Base-by-base conservation (phyloP, 2,888 invertebrate species). In the Hypomecis atomaria region DNA sequence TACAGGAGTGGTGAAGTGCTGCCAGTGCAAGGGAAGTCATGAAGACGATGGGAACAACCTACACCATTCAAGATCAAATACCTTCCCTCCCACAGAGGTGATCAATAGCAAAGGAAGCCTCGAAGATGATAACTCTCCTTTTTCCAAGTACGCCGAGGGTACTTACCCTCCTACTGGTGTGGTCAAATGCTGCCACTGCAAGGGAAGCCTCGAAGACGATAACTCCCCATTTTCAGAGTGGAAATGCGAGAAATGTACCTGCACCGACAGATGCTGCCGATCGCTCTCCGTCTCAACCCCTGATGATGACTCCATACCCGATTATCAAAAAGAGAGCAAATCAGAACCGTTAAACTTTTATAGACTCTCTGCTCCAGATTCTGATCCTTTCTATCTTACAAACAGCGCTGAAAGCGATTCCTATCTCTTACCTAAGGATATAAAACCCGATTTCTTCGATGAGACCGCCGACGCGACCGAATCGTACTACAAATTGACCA, bases 321-420 rank as follows among this genome's bases (percentile, higher is more conserved):
- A 57, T 0, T 57, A 11, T 38, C n/a, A 11, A 1, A 48, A 50
- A 47, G 49, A 53, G 8, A 36, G 11, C 33, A 38, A 56, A 34
- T 38, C 62, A 13, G 56, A 57, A 10, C 53, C 62, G 0, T 5
- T 47, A 11, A 52, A 48, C 34, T 49, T 59, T n/a, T 59, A 50
- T n/a, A 10, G 10, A 23, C 34, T 56, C 4, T 38, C 56, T 1
- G 33, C 47, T 0, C 37, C 53, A 43, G 58, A 57, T 2, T 58
- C 62, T 8, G 53, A 48, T 9, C 48, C 61, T 33, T 48, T 49
- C 49, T 55, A 13, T 10, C 37, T 47, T 6, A 34, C 42, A 42
- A 33, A 38, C n/a, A 47, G 56, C 56, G 56, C 47, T 8, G 56
- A 56, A 10, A 56, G 56, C 47, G 56, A 56, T 8, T 56, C 56